These are phyloP conservation scores for Piezodorus guildinii DNA, from an alignment of 1,140 invertebrate genomes.

Conservation along the genomic window DNA sequence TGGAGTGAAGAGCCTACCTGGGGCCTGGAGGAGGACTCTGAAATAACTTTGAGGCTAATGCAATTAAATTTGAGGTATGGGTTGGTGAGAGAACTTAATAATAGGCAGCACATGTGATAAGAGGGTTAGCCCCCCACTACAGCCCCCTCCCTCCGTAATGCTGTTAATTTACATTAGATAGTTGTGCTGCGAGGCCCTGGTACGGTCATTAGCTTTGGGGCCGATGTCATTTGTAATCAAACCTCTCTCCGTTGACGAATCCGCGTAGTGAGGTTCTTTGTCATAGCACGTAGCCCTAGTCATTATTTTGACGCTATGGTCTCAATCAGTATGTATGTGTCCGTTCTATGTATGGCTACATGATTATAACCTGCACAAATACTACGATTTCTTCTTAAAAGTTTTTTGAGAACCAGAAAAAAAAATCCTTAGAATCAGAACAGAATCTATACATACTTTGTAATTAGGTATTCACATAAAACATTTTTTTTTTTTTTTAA, in stretches of 20 bases:
- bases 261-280: background rate
- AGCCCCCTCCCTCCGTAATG: constrained; percentile 6
- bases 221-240: constrained; percentile 6
- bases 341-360: too few relatives aligned
- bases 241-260: background rate
- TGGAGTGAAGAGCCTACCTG: background rate
- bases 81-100: constrained; percentile 14
- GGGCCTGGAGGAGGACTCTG: background rate
- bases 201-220: constrained; percentile 15
- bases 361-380: too few relatives aligned
- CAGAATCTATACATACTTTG: too few relatives aligned
- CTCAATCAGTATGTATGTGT: too few relatives aligned
- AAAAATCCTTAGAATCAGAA: too few relatives aligned
- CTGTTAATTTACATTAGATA: constrained; percentile 26
- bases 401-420: too few relatives aligned
- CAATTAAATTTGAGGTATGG: constrained; percentile 15
- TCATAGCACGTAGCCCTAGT: background rate
- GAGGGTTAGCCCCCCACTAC: constrained; percentile 16
- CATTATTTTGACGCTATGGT: too few relatives aligned
- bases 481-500: too few relatives aligned
- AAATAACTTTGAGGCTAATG: constrained; percentile 12
- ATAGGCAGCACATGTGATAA: constrained; percentile 22
- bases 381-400: too few relatives aligned
- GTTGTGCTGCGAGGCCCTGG: constrained; percentile 18
- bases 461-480: too few relatives aligned